Evolutionary conservation across 92 coral and sea anemone species (phyloP).

Genomic region (Phenganax marumi): DNA sequence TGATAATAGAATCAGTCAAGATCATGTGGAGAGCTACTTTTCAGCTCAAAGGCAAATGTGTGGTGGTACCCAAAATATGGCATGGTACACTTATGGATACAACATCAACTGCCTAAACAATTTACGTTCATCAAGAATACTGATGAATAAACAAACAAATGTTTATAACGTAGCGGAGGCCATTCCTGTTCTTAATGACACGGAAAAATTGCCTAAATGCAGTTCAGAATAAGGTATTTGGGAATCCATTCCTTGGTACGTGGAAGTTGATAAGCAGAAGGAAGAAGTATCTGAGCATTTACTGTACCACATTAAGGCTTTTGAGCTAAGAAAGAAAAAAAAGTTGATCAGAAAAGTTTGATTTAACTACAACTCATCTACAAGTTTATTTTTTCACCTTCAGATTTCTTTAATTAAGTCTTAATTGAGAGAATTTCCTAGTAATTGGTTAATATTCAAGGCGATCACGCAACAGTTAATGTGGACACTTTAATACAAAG

Average conservation of each 20-base stretch:
- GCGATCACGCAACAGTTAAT: no score
- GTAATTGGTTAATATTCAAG: no score
- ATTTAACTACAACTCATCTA: no score
- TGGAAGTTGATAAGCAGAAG: constrained; percentile 12
- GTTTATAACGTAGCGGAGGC: constrained; percentile 53
- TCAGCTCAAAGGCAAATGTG: constrained; percentile 63
- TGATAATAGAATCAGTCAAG: constrained; percentile 55
- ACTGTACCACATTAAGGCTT: no score
- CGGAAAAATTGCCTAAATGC: constrained; percentile 37
- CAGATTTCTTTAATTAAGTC: no score
- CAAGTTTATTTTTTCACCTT: no score
- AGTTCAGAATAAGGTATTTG: constrained; percentile 30
- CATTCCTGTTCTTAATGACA: constrained; percentile 34
- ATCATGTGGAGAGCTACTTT: constrained; percentile 60
- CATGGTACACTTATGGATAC: constrained; percentile 58
- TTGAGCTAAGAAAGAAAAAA: no score
- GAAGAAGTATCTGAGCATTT: neutral
- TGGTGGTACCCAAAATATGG: constrained; percentile 64
- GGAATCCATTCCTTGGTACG: constrained; percentile 50
- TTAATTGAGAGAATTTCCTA: no score
- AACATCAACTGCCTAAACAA: constrained; percentile 43
- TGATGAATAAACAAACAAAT: constrained; percentile 53
- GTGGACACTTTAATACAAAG: no score
- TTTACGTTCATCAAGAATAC: constrained; percentile 31
- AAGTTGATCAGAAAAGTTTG: no score